Evolutionary conservation across 2,888 invertebrate species (phyloP).

Genomic region (Mactromeris polynyma): DNA sequence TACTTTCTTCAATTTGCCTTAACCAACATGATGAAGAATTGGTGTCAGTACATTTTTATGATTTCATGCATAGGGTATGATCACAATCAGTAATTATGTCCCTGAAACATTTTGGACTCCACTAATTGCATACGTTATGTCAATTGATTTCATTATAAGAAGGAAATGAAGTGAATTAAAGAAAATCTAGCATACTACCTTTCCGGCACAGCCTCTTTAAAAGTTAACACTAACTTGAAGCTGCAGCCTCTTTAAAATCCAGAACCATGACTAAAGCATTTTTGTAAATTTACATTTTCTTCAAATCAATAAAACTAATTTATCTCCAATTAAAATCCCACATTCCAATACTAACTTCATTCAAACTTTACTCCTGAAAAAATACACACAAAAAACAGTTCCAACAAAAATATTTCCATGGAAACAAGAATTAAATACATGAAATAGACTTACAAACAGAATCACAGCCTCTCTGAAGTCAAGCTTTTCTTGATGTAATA

Average conservation of each 20-base stretch:
- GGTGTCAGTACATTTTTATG: too few species aligned
- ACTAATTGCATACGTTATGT: too few species aligned
- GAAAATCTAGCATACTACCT: too few species aligned
- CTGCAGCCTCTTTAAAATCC: neutral
- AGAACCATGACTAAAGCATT: neutral
- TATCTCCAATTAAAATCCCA: neutral
- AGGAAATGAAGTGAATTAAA: too few species aligned
- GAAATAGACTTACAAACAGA: neutral
- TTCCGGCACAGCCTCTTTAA: neutral
- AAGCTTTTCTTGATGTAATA: neutral
- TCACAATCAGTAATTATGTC: too few species aligned
- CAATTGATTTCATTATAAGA: too few species aligned
- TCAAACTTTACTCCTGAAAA: neutral
- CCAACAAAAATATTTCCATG: neutral
- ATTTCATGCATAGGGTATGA: too few species aligned
- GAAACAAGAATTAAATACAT: neutral
- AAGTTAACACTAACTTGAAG: neutral
- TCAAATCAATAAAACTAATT: slow-evolving; percentile 11
- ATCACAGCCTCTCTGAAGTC: neutral
- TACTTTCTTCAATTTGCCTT: too few species aligned
- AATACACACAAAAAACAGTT: neutral
- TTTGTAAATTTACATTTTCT: neutral
- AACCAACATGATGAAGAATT: too few species aligned
- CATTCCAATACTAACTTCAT: neutral
- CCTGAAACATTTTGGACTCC: too few species aligned